phyloP scores from a whole-genome alignment of 1,140 invertebrate genomes.

The Trachelipus rathkii region DNA sequence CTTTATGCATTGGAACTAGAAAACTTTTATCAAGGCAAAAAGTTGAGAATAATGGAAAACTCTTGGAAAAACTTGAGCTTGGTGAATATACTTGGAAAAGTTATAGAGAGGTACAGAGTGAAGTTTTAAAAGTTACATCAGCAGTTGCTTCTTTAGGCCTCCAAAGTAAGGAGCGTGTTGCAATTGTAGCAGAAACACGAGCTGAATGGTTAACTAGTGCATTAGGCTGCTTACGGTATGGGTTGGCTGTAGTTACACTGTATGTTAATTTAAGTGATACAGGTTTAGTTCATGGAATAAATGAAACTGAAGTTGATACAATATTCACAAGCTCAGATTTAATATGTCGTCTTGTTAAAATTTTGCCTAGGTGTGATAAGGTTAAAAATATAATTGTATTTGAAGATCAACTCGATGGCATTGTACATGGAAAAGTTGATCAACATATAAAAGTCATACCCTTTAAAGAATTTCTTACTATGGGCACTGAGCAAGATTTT shows the following conservation, averaged over 20 bases:
- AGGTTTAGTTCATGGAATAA: slow-evolving; percentile 38
- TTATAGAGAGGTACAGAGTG: slow-evolving; percentile 50
- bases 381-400: slow-evolving; percentile 42
- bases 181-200: slow-evolving; percentile 55
- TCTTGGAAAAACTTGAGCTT: slow-evolving; percentile 41
- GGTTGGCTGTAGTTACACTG: slow-evolving; percentile 42
- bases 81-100: slow-evolving; percentile 51
- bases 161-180: slow-evolving; percentile 49
- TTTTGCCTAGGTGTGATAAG: slow-evolving; percentile 30
- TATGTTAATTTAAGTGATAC: slow-evolving; percentile 46
- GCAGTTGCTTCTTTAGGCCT: slow-evolving; percentile 47
- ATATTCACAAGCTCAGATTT: slow-evolving; percentile 44
- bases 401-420: slow-evolving; percentile 46
- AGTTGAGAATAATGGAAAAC: slow-evolving; percentile 30
- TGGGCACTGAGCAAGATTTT: slow-evolving; percentile 23
- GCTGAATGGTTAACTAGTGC: slow-evolving; percentile 56
- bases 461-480: slow-evolving; percentile 32
- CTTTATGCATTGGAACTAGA: neutral
- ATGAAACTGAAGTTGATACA: slow-evolving; percentile 44
- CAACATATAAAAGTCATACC: slow-evolving; percentile 25
- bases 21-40: neutral
- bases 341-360: slow-evolving; percentile 36
- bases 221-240: slow-evolving; percentile 51
- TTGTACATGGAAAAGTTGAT: slow-evolving; percentile 29
- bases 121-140: slow-evolving; percentile 49